phyloP scores from a whole-genome alignment of 2,888 invertebrate genomes.

The Megalurothrips usitatus region DNA sequence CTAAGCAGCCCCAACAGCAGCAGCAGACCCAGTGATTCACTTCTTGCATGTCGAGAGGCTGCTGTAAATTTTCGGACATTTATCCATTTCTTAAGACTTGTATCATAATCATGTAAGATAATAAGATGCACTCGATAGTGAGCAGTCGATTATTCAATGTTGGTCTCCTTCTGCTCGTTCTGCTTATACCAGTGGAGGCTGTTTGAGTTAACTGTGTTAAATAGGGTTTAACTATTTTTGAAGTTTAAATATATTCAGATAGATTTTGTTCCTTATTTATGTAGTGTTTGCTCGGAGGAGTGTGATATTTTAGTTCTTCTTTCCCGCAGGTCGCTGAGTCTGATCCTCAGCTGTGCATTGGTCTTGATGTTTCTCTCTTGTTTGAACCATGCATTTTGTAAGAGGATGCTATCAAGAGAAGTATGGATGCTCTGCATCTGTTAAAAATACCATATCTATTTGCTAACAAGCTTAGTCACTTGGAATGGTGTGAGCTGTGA shows the following conservation, averaged over 20 bases:
- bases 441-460: background rate
- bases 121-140: background rate
- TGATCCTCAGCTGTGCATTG: background rate
- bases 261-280: background rate
- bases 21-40: background rate
- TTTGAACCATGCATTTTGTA: background rate
- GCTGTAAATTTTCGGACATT: background rate
- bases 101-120: background rate
- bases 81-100: conserved; percentile 1
- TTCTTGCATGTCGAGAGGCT: background rate
- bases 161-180: background rate
- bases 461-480: background rate
- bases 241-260: too few relatives aligned
- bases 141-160: background rate
- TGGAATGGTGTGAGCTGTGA: background rate
- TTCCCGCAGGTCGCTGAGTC: conserved; percentile 8
- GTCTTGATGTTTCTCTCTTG: conserved; percentile 5
- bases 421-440: background rate
- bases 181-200: background rate
- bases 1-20: conserved; percentile 1
- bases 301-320: conserved; percentile 27
- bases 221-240: background rate
- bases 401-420: background rate
- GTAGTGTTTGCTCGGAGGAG: background rate
- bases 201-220: background rate